Percentiles rank a stretch among this genome's conserved stretches.
Evolutionary conservation across 2,113 vertebrate species (phyloP).

Genomic region (Holacanthus passer): DNA sequence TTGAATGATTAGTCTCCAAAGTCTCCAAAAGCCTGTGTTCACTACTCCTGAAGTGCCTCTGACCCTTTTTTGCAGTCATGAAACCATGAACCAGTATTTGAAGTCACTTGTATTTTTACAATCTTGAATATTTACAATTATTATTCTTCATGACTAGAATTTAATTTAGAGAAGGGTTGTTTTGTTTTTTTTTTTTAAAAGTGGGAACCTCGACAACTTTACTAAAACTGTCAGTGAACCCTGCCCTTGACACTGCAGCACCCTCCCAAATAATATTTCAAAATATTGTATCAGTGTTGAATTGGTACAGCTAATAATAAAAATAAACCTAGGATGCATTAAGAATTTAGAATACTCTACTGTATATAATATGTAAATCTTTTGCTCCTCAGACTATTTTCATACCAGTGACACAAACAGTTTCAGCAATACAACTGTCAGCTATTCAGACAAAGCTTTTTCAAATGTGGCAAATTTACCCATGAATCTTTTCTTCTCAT

Average conservation of each 20-base stretch:
- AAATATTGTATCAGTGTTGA: neutral
- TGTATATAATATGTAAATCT: no score
- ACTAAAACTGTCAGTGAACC: neutral
- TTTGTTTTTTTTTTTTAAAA: neutral
- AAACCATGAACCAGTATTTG: neutral
- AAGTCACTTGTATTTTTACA: neutral
- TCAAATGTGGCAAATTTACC: slow-evolving; percentile 79
- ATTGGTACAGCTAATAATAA: neutral
- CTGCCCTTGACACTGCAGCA: neutral
- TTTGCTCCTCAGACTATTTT: neutral
- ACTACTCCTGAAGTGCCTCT: neutral
- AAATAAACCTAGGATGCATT: neutral
- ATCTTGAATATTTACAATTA: neutral
- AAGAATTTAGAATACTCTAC: no score
- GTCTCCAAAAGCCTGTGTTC: neutral
- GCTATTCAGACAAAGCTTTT: neutral
- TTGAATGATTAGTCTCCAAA: neutral
- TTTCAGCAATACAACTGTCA: neutral
- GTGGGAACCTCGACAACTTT: neutral
- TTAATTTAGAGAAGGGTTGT: neutral
- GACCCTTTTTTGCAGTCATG: neutral
- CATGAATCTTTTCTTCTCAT: slow-evolving; percentile 91
- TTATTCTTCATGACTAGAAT: neutral
- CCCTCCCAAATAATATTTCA: neutral
- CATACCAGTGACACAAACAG: neutral